A percentile compares a stretch with the other conserved stretches of the same genome.
phyloP scores from a whole-genome alignment of 1,140 invertebrate species.

The Acromyrmex echinatior region DNA sequence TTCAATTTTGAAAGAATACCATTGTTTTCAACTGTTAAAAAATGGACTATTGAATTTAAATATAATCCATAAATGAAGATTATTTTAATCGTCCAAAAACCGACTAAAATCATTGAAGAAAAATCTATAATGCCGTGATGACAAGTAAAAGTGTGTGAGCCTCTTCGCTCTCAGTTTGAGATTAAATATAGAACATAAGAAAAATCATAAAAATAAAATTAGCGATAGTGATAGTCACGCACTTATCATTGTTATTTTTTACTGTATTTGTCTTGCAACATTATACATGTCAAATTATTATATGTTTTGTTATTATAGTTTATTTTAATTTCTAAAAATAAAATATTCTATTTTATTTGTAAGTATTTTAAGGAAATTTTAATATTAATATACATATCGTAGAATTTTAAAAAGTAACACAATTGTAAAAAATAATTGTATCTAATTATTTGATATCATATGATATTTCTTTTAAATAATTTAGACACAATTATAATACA shows the following conservation, averaged over 20 bases:
- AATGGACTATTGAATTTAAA: no score
- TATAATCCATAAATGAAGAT: no score
- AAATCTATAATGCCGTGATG: no score
- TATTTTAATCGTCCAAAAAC: no score
- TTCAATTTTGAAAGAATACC: no score
- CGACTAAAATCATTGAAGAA: no score
- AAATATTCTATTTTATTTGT: neutral
- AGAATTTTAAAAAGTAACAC: neutral
- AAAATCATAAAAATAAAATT: slow-evolving; percentile 32
- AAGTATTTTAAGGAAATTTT: neutral
- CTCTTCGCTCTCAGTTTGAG: neutral
- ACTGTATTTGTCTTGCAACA: neutral
- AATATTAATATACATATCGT: neutral
- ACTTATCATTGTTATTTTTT: neutral
- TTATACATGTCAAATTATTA: neutral
- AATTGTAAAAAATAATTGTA: neutral
- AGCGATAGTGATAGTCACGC: neutral
- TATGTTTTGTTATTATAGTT: neutral
- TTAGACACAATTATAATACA: no score
- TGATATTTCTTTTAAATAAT: no score
- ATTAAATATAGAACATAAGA: slow-evolving; percentile 39
- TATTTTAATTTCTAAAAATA: neutral
- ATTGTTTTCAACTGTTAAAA: no score
- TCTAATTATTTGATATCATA: neutral
- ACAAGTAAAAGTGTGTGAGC: no score